These are phyloP conservation scores for Eupithecia centaureata DNA, from an alignment of 2,888 invertebrate species.

Conservation along the genomic window DNA sequence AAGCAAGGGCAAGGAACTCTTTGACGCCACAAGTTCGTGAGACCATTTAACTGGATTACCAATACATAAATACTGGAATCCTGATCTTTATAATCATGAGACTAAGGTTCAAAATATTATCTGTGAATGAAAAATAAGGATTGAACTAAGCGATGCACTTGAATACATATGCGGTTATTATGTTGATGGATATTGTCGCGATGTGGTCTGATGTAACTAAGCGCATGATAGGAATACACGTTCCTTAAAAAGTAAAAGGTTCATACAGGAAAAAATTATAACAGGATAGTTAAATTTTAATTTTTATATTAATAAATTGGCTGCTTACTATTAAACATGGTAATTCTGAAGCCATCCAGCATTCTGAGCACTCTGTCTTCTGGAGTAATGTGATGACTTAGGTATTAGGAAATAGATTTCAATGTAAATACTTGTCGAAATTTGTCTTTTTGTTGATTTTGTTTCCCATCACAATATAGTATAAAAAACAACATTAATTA, in stretches of 20 bases:
- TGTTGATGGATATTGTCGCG: slow-evolving; percentile 73
- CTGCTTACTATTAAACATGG: too few relatives aligned
- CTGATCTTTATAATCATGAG: slow-evolving; percentile 44
- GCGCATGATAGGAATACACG: slow-evolving; percentile 55
- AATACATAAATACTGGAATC: slow-evolving; percentile 37
- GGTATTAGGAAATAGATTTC: too few relatives aligned
- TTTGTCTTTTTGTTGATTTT: too few relatives aligned
- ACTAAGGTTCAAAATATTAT: slow-evolving; percentile 45
- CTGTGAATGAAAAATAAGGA: slow-evolving; percentile 41
- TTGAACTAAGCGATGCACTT: slow-evolving; percentile 60
- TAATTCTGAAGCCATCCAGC: too few relatives aligned
- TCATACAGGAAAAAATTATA: too few relatives aligned
- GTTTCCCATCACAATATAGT: too few relatives aligned
- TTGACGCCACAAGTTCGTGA: slow-evolving; percentile 64
- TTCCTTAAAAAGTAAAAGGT: not conserved
- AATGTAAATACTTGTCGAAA: too few relatives aligned
- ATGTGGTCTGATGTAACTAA: slow-evolving; percentile 61
- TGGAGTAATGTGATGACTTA: too few relatives aligned
- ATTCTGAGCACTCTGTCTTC: too few relatives aligned
- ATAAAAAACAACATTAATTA: too few relatives aligned
- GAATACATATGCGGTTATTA: slow-evolving; percentile 80
- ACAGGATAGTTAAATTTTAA: too few relatives aligned
- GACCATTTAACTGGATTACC: slow-evolving; percentile 58
- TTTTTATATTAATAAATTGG: too few relatives aligned
- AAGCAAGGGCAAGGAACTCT: slow-evolving; percentile 56